These are phyloP conservation scores for Centropus bengalensis DNA, from an alignment of 2,113 vertebrate genomes.

Conservation along the genomic window DNA sequence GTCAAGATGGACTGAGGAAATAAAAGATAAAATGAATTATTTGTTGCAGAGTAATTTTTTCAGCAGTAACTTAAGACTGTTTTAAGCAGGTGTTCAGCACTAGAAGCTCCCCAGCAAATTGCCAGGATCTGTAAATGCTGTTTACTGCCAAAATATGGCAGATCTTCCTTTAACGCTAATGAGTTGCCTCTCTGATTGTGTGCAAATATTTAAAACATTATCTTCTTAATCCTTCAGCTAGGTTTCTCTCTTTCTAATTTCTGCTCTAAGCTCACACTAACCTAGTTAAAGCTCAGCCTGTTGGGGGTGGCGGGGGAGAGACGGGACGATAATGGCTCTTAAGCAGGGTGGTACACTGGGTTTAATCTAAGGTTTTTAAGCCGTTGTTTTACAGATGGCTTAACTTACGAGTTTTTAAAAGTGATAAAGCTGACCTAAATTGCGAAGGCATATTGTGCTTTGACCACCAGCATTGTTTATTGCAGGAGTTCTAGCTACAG, in stretches of 20 bases:
- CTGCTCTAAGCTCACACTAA: constrained; percentile 39
- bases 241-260: neutral
- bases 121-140: neutral
- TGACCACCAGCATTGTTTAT: neutral
- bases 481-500: neutral
- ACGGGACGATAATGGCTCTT: neutral
- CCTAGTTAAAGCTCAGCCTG: constrained; percentile 38
- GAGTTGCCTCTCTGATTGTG: neutral
- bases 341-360: neutral
- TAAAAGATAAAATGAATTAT: neutral
- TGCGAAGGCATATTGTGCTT: neutral
- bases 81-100: neutral
- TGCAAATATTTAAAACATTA: neutral
- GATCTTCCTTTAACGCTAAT: neutral
- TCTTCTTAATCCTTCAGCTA: constrained; percentile 12
- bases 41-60: neutral
- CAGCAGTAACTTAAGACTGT: neutral
- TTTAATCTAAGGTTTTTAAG: constrained; percentile 11
- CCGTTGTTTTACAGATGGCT: constrained; percentile 30
- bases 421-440: constrained; percentile 40
- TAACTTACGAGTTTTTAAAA: constrained; percentile 11
- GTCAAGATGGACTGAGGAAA: neutral
- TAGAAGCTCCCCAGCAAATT: neutral
- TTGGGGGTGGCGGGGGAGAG: neutral
- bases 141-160: neutral